Percentiles rank a stretch among this genome's conserved stretches.
Evolutionary conservation across 1,140 invertebrate species (phyloP).

Genomic region (Diorhabda elongata): DNA sequence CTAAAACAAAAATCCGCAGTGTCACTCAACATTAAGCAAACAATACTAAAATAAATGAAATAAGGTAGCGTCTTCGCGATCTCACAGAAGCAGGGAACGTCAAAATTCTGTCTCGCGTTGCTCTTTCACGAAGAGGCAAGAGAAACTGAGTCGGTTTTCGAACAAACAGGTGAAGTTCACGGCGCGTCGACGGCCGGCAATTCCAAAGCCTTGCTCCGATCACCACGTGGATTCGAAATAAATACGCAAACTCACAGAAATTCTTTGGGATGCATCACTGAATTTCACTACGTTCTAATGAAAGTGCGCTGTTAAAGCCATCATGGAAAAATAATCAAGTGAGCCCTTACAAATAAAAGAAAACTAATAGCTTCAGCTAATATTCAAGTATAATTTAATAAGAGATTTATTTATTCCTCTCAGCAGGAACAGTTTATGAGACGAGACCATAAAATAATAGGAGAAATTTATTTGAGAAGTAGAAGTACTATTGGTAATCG

Average conservation of each 20-base stretch:
- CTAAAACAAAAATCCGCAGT: conserved; percentile 10
- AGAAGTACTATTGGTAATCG: too few relatives aligned
- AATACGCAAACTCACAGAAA: conserved; percentile 8
- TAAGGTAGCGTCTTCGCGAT: conserved; percentile 4
- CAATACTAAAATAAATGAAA: conserved; percentile 6
- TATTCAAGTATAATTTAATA: too few relatives aligned
- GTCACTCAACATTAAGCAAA: background rate
- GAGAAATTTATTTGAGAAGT: too few relatives aligned
- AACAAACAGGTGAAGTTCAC: conserved; percentile 12
- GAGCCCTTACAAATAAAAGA: background rate
- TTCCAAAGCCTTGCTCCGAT: conserved; percentile 9
- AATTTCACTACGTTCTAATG: conserved; percentile 16
- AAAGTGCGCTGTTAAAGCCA: conserved; percentile 2
- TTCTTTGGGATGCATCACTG: conserved; percentile 12
- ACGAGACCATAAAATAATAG: too few relatives aligned
- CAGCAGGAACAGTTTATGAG: too few relatives aligned
- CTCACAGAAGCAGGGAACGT: conserved; percentile 1
- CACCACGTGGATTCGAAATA: conserved; percentile 16
- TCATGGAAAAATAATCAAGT: conserved; percentile 13
- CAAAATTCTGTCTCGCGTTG: background rate
- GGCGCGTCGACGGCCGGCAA: background rate
- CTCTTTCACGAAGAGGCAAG: background rate
- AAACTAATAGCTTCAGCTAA: too few relatives aligned
- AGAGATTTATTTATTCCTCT: too few relatives aligned
- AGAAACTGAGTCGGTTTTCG: conserved; percentile 11